Evolutionary conservation across 2,113 vertebrate species (phyloP), one percentile per base, ranked within the genome.

Genomic region (Calidris pugnax): DNA sequence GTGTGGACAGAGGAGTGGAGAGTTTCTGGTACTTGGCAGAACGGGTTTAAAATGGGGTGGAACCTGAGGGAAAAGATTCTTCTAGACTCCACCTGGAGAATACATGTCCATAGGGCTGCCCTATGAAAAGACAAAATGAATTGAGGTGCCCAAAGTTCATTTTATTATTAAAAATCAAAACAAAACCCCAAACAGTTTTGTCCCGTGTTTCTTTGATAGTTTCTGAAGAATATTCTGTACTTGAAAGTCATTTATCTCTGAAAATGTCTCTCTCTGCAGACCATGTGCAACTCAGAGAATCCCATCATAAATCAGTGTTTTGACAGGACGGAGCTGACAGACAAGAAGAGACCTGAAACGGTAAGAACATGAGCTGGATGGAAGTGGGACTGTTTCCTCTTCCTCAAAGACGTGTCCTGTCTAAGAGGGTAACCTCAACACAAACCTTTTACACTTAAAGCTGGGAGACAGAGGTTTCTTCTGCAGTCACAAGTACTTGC

Each of bases 341-440:
- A 99, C 98, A 99, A 99, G 94, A 99, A 99, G 93, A 98, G 99
- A 5, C 99, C 99, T 4, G 99, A 99, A 81, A 99, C 99, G 96
- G 99, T 99, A 95, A 96, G 98, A 91, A 48, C n/a, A 22, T 28
- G 68, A 27, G 87, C 60, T 69, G 68, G 53, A 23, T 33, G 41
- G 13, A 4, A 12, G 26, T 12, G 72, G 39, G 69, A 13, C 17
- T 8, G 1, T 22, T 79, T 18, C 47, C 51, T 62, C 39, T 37
- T 19, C 26, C 6, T 8, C 20, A 30, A 68, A 45, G 20, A 13
- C n/a, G 0, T 3, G 28, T 53, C 24, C 30, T 50, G 28, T 67
- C 62, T 41, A 5, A 32, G 16, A 0, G 0, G 5, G 56, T 5
- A 8, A n/a, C 12, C 21, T 41, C 20, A 79, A 23, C 6, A 23